Evolutionary conservation across 2,113 vertebrate species (phyloP).

Genomic region (Hippopotamus amphibius): DNA sequence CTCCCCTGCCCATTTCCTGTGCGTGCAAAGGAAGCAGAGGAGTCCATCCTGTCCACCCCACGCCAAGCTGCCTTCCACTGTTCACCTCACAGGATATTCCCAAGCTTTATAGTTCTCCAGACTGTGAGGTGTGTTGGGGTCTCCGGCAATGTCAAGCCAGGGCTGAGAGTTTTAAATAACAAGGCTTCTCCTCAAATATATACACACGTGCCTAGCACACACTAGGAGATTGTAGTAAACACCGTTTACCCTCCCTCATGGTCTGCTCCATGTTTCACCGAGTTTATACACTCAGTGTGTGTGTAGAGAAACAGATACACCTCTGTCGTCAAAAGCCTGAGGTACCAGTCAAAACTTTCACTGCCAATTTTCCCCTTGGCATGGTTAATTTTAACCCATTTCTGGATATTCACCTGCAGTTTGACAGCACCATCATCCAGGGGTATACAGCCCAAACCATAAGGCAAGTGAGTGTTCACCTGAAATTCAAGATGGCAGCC

Average conservation of each 20-base stretch:
- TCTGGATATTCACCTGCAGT: not conserved
- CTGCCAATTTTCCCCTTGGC: not conserved
- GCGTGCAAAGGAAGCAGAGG: not conserved
- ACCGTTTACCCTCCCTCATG: fast-evolving
- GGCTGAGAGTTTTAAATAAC: not conserved
- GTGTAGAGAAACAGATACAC: not conserved
- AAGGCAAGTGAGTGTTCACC: not conserved
- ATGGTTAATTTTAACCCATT: not conserved
- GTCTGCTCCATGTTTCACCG: not conserved
- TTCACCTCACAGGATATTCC: not conserved
- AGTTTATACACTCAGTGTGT: too few relatives aligned
- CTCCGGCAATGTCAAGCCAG: not conserved
- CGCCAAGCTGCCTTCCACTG: fast-evolving
- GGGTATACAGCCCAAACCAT: not conserved
- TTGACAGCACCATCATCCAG: not conserved
- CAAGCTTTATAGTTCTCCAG: not conserved
- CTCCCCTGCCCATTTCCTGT: fast-evolving
- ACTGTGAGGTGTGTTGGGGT: fast-evolving
- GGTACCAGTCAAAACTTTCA: not conserved
- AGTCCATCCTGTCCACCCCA: not conserved
- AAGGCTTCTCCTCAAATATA: not conserved
- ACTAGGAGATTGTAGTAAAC: not conserved
- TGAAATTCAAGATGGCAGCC: not conserved
- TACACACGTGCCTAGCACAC: fast-evolving
- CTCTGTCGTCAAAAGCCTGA: not conserved